Base-by-base conservation (phyloP, 2,888 invertebrate species). In the Myopa testacea region DNA sequence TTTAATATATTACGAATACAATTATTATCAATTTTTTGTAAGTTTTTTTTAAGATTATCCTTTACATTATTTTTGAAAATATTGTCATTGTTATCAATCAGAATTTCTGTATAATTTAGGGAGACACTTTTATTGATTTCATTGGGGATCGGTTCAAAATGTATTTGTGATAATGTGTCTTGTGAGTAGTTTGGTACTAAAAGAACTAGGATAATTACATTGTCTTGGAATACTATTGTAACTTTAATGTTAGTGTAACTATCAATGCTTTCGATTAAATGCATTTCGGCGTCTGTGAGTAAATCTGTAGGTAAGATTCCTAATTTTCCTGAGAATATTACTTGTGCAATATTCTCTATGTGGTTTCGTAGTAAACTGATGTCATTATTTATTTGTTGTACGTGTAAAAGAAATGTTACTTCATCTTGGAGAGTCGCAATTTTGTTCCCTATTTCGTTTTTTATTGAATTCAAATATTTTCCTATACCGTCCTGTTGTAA, bases 331-430 rank as follows among this genome's bases (percentile, higher is more conserved):
- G 80, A 78, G 62, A 81, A 82, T 65, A 81, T 58, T 12, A 80
- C 74, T 77, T 82, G 80, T 58, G 72, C 80, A 34, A 63, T 70
- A 62, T 80, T 76, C 34, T 80, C 73, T 38, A 80, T 78, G 50
- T 81, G 79, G 37, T 79, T 72, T 55, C 75, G 67, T 34, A 81
- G 67, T 40, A 80, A 52, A 6, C 52, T 12, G 58, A 80, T 80
- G 63, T 80, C 80, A 52, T 80, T 78, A 19, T 81, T 70, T 55
- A 82, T 78, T 73, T 80, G 81, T 67, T 81, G 80, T 10, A 78
- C 19, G n/a, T 82, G 75, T 75, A 78, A 69, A 34, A 82, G 60
- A 65, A 76, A 81, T 74, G 67, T 55, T 34, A 82, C 8, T 78
- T 82, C 81, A 37, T 81, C 80, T 71, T 82, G 78, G 63, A 82